These are phyloP conservation scores for Microtus pennsylvanicus DNA, from an alignment of 2,113 vertebrate genomes.

Conservation along the genomic window DNA sequence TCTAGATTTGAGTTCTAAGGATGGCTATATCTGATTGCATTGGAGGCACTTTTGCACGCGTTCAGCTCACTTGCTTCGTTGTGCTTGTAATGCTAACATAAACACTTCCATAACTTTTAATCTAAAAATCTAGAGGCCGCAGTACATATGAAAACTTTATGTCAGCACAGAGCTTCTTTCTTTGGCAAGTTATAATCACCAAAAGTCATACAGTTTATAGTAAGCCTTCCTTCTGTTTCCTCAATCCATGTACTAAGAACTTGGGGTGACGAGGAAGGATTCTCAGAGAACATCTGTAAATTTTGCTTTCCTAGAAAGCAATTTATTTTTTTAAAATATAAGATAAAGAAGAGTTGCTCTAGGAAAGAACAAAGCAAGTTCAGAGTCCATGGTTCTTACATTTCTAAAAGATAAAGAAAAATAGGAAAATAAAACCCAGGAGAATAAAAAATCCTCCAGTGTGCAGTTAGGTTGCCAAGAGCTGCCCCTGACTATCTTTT, in stretches of 20 bases:
- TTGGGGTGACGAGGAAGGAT: not conserved
- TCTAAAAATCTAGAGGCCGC: not conserved
- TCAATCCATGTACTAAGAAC: not conserved
- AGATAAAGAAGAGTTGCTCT: not conserved
- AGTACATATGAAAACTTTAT: not conserved
- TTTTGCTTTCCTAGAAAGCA: not conserved
- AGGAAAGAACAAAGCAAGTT: not conserved
- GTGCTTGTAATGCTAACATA: not conserved
- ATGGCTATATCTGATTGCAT: not conserved
- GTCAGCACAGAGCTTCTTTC: not conserved
- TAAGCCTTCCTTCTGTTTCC: not conserved
- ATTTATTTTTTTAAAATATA: constrained; percentile 27
- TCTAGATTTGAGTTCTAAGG: not conserved
- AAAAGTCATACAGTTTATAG: not conserved
- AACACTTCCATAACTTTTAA: not conserved
- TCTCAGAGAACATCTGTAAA: not conserved
- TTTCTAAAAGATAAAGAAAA: not conserved
- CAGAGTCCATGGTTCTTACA: not conserved
- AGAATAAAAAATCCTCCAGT: not conserved
- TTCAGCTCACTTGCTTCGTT: not conserved
- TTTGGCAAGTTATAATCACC: not conserved
- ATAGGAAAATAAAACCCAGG: not conserved
- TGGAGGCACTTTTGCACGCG: not conserved
- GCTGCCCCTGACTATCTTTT: not conserved
- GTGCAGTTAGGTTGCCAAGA: not conserved